Percentiles rank a stretch among this genome's conserved stretches.
Conservation (phyloP, 1,140 invertebrate species). For the Nasonia giraulti region DNA sequence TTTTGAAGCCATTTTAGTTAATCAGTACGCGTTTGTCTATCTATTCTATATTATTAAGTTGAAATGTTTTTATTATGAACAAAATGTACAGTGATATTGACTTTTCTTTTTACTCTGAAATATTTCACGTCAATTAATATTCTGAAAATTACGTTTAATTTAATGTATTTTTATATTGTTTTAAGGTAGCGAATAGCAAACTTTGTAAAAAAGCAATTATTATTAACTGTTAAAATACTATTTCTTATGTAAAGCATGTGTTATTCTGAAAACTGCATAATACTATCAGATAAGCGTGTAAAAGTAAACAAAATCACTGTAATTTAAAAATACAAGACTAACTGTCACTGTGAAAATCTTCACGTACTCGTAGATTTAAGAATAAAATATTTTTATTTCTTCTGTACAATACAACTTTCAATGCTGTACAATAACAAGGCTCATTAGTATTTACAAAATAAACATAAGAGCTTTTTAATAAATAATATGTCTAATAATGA, state of each 20-base stretch:
- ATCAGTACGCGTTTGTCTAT: constrained; percentile 1
- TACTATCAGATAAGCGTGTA: not conserved
- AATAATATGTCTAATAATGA: constrained; percentile 8
- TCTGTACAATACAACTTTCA: constrained; percentile 37
- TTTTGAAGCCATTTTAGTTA: constrained; percentile 62
- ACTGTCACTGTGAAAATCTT: not conserved
- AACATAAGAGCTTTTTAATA: not conserved
- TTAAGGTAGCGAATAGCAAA: constrained; percentile 1
- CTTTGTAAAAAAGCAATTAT: constrained; percentile 2
- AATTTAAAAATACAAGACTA: not conserved
- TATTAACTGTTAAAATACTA: not conserved
- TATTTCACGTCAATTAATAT: not conserved
- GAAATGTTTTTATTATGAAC: constrained; percentile 1
- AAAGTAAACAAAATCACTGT: not conserved
- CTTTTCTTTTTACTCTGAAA: too few relatives aligned
- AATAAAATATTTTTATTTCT: constrained; percentile 44
- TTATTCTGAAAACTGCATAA: too few relatives aligned
- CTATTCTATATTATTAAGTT: not conserved
- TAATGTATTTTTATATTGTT: constrained; percentile 13
- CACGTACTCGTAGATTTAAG: not conserved
- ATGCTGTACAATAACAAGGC: too few relatives aligned
- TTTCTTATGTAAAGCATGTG: too few relatives aligned
- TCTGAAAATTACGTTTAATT: not conserved
- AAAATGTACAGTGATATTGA: constrained; percentile 21
- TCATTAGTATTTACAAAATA: constrained; percentile 38